A percentile compares a stretch with the other conserved stretches of the same genome.
These are phyloP conservation scores for Nasonia vitripennis DNA, from an alignment of 1,140 invertebrate genomes.

Conservation along the genomic window DNA sequence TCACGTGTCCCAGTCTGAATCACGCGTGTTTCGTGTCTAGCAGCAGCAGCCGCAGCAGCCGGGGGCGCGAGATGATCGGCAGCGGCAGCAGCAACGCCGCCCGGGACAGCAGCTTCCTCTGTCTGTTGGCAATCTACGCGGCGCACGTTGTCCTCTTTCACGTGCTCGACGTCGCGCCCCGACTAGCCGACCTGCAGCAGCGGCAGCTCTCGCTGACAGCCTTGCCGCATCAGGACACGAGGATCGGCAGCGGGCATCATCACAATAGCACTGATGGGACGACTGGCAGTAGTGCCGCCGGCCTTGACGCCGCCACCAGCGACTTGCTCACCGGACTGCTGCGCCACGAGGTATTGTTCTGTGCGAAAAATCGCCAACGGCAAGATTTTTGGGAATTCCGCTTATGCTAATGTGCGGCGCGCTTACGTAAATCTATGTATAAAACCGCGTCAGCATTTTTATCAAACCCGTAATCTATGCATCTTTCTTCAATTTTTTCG, in stretches of 20 bases:
- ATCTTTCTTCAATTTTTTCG: no score
- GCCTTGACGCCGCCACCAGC: background rate
- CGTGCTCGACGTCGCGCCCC: background rate
- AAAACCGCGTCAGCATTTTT: no score
- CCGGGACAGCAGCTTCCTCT: conserved; percentile 54
- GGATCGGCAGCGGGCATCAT: no score
- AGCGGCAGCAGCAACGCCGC: background rate
- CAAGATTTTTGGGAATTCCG: no score
- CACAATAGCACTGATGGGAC: background rate
- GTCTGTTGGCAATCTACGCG: conserved; percentile 53
- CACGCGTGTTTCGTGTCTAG: no score
- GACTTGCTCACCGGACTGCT: background rate
- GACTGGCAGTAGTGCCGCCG: background rate
- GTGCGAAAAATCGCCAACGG: no score
- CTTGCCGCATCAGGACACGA: no score
- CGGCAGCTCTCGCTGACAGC: background rate
- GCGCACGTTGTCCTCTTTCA: conserved; percentile 53
- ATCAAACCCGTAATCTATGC: no score
- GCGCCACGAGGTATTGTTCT: background rate
- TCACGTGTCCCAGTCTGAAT: no score
- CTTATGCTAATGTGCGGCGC: no score
- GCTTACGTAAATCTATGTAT: no score
- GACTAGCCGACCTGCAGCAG: background rate
- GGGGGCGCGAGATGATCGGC: conserved; percentile 46
- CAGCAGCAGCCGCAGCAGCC: background rate